A percentile compares a stretch with the other conserved stretches of the same genome.
Conservation (phyloP, 2,888 invertebrate species). For the Lasiommata megera region DNA sequence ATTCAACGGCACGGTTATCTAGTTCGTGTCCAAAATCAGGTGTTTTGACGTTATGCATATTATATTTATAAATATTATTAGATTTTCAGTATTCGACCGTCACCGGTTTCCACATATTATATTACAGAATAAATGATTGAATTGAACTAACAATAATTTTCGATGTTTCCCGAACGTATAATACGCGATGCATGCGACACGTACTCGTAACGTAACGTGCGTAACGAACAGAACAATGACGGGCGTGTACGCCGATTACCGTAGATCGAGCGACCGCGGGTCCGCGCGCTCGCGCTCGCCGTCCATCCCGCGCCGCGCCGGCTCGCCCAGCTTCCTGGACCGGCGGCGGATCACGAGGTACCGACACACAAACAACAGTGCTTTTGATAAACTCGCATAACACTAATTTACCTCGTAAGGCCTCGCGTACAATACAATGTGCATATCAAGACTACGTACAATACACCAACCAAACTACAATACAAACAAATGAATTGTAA, state of each 20-base stretch:
- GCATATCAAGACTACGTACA: neutral
- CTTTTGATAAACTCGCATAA: neutral
- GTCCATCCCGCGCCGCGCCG: conserved; percentile 95
- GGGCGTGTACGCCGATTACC: conserved; percentile 79
- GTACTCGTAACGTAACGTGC: conserved; percentile 16
- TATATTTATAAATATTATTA: too few relatives aligned
- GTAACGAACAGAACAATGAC: conserved; percentile 66
- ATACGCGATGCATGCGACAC: conserved; percentile 29
- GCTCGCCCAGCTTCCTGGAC: conserved; percentile 97
- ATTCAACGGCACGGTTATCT: too few relatives aligned
- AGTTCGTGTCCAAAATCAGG: too few relatives aligned
- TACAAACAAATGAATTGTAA: too few relatives aligned
- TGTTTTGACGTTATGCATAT: too few relatives aligned
- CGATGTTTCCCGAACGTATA: conserved; percentile 33
- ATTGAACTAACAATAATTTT: conserved; percentile 34
- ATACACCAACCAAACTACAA: too few relatives aligned
- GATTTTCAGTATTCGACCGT: neutral
- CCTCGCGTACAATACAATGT: neutral
- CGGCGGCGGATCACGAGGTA: conserved; percentile 97
- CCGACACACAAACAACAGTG: conserved; percentile 28
- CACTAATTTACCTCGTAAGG: neutral
- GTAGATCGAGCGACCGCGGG: conserved; percentile 60
- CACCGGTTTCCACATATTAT: neutral
- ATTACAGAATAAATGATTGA: neutral
- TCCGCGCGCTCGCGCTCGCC: conserved; percentile 84